These are phyloP conservation scores for Platyscapa corneri DNA, from an alignment of 1,140 invertebrate genomes.

Conservation along the genomic window DNA sequence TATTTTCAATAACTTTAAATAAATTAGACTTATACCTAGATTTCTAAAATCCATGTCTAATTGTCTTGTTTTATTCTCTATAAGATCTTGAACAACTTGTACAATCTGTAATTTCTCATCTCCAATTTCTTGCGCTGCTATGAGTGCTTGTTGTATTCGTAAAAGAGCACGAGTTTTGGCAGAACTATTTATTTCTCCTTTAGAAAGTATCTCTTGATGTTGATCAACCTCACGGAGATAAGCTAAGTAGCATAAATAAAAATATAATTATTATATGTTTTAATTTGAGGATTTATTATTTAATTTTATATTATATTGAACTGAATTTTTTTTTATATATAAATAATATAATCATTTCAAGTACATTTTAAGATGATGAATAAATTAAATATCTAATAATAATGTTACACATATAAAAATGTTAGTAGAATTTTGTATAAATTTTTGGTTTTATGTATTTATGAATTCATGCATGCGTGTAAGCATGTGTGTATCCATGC, in stretches of 20 bases:
- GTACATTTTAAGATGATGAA: too few species aligned
- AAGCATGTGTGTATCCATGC: too few species aligned
- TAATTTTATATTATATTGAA: too few species aligned
- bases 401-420: too few species aligned
- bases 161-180: constrained; percentile 36
- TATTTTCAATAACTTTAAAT: background rate
- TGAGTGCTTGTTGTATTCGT: constrained; percentile 44
- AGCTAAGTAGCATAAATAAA: constrained; percentile 70
- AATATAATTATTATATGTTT: background rate
- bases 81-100: constrained; percentile 90
- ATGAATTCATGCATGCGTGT: too few species aligned
- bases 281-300: too few species aligned
- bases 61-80: constrained; percentile 92
- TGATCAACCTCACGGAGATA: constrained; percentile 83
- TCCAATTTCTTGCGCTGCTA: constrained; percentile 49
- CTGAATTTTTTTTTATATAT: too few species aligned
- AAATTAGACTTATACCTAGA: constrained; percentile 75
- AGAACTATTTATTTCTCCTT: constrained; percentile 66
- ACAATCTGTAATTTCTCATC: constrained; percentile 87
- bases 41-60: constrained; percentile 90
- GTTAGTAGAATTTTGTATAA: too few species aligned
- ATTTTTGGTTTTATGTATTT: too few species aligned
- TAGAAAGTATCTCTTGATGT: constrained; percentile 76
- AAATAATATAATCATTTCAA: too few species aligned
- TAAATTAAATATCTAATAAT: too few species aligned